Conservation (phyloP, 2,888 invertebrate species). For the Leucoma salicis region DNA sequence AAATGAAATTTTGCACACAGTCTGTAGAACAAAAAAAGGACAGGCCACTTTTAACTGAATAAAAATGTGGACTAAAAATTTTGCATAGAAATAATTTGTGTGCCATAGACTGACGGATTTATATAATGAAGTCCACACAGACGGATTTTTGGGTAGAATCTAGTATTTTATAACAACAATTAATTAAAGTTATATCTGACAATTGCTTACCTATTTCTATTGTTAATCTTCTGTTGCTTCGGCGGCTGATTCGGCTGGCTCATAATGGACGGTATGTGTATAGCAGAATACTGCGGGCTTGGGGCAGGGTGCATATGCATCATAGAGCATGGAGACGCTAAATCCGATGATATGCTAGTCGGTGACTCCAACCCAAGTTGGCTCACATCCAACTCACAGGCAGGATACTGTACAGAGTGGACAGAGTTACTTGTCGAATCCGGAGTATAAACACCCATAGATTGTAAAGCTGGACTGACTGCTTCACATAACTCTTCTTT, state of each 20-base stretch:
- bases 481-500: slow-evolving; percentile 74
- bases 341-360: slow-evolving; percentile 92
- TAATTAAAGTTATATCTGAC: too few relatives aligned
- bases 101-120: too few relatives aligned
- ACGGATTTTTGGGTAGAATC: too few relatives aligned
- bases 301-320: slow-evolving; percentile 76
- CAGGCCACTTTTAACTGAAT: too few relatives aligned
- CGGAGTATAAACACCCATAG: slow-evolving; percentile 93
- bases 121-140: too few relatives aligned
- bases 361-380: slow-evolving; percentile 94
- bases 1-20: too few relatives aligned
- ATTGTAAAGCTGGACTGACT: slow-evolving; percentile 85
- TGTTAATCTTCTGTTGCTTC: slow-evolving; percentile 77
- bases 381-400: slow-evolving; percentile 91
- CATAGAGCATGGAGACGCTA: slow-evolving; percentile 91
- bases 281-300: slow-evolving; percentile 82
- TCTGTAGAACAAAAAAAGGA: too few relatives aligned
- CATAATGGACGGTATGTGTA: slow-evolving; percentile 78
- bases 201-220: slow-evolving; percentile 63
- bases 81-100: too few relatives aligned
- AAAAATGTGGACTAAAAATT: too few relatives aligned
- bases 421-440: slow-evolving; percentile 92
- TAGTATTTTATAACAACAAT: too few relatives aligned
- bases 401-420: slow-evolving; percentile 89
- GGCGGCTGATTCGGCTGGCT: slow-evolving; percentile 73